phyloP scores from a whole-genome alignment of 2,888 invertebrate species.

The Agrochola circellaris region DNA sequence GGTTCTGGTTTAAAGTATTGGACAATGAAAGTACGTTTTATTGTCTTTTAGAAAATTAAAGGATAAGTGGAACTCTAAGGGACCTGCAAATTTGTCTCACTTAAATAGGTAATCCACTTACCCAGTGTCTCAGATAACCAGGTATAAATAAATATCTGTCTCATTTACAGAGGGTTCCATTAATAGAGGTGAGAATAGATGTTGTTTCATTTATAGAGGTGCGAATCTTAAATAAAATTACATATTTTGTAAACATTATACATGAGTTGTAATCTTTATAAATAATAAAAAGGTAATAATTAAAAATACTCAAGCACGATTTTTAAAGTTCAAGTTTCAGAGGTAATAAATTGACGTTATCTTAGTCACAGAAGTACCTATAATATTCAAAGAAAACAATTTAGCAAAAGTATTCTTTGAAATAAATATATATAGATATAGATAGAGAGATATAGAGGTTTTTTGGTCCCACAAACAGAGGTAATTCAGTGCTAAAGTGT shows the following conservation, averaged over 20 bases:
- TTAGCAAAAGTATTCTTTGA: too few relatives aligned
- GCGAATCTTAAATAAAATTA: not conserved
- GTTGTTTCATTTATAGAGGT: not conserved
- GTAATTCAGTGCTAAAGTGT: too few relatives aligned
- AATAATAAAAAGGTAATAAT: too few relatives aligned
- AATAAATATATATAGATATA: too few relatives aligned
- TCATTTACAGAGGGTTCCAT: constrained; percentile 2
- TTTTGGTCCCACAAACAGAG: too few relatives aligned
- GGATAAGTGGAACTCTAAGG: not conserved
- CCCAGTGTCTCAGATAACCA: not conserved
- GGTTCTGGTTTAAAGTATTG: constrained; percentile 2
- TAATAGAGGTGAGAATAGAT: not conserved
- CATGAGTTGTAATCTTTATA: too few relatives aligned
- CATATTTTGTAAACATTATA: not conserved
- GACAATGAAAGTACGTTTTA: not conserved
- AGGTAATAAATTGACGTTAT: too few relatives aligned
- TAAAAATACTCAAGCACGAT: too few relatives aligned
- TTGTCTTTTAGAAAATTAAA: not conserved
- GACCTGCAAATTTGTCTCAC: not conserved
- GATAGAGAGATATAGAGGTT: too few relatives aligned
- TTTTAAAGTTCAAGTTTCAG: too few relatives aligned
- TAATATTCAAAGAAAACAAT: too few relatives aligned
- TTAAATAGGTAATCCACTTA: not conserved
- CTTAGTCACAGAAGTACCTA: too few relatives aligned
- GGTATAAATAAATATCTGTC: not conserved